These are phyloP conservation scores for Microchrysa polita DNA, from an alignment of 2,888 invertebrate genomes.

Conservation along the genomic window DNA sequence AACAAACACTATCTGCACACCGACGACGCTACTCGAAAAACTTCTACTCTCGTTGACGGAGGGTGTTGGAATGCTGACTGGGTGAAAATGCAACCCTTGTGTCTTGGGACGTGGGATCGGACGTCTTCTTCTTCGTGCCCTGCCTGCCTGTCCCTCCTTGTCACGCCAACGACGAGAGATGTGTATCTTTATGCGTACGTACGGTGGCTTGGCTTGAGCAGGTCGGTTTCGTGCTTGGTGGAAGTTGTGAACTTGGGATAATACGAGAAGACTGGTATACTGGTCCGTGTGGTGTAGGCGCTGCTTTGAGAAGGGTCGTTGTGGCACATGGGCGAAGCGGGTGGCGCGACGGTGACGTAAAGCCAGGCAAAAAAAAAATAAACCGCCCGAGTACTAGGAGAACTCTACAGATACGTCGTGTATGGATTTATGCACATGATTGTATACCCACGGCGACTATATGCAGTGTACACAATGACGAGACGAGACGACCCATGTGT, in stretches of 20 bases:
- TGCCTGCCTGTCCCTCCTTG: neutral
- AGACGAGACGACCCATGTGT: conserved; percentile 49
- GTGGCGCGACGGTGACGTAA: conserved; percentile 54
- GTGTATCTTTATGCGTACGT: neutral
- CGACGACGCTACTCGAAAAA: neutral
- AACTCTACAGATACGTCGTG: conserved; percentile 8
- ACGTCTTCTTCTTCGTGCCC: conserved; percentile 13
- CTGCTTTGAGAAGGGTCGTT: conserved; percentile 51
- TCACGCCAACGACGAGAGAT: neutral
- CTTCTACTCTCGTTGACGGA: conserved; percentile 16
- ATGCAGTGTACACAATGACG: no score
- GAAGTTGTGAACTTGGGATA: conserved; percentile 51
- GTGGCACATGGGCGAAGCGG: conserved; percentile 58
- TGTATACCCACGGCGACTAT: no score
- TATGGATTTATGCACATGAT: conserved; percentile 44
- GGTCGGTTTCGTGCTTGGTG: conserved; percentile 36
- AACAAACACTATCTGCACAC: conserved; percentile 12
- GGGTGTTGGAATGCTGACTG: conserved; percentile 39
- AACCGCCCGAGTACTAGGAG: neutral
- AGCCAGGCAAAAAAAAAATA: no score
- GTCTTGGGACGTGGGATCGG: neutral
- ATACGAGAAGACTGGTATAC: conserved; percentile 61
- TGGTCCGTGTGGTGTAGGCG: conserved; percentile 56
- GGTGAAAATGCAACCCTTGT: conserved; percentile 38
- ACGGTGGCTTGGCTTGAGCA: conserved; percentile 5